These are phyloP conservation scores for Pangasius larnaudii DNA, from an alignment of 2,797 vertebrate species.

Conservation along the genomic window DNA sequence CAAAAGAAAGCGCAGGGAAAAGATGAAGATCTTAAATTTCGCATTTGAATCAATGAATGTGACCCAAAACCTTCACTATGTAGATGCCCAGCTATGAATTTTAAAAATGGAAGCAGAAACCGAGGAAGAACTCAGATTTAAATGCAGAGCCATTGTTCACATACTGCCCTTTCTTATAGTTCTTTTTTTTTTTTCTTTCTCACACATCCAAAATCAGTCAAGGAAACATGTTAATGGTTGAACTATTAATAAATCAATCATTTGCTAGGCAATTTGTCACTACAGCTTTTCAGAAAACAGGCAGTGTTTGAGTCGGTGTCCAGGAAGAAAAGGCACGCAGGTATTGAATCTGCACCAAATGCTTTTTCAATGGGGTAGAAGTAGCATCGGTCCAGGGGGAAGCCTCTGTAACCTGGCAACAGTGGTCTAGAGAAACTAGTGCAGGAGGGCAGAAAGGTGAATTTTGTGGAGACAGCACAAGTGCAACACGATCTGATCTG, in stretches of 20 bases:
- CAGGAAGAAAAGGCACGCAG: background rate
- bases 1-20: background rate
- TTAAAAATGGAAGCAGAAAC: background rate
- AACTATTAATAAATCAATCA: background rate
- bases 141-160: background rate
- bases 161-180: background rate
- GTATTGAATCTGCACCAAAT: background rate
- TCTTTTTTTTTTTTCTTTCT: background rate
- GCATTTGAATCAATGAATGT: background rate
- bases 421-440: background rate
- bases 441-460: background rate
- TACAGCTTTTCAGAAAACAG: background rate
- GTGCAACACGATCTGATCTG: background rate
- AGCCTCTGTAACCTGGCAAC: conserved; percentile 36
- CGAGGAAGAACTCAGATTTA: too few relatives aligned
- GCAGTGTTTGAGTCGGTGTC: background rate
- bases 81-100: background rate
- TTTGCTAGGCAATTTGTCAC: background rate
- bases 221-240: background rate
- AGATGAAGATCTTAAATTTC: background rate
- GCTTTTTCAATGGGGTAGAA: conserved; percentile 8
- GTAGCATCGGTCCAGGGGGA: background rate
- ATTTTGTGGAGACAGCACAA: background rate
- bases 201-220: background rate
- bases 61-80: background rate